Evolutionary conservation across 2,888 invertebrate genomes (phyloP).

Genomic region (Mystacides longicornis): DNA sequence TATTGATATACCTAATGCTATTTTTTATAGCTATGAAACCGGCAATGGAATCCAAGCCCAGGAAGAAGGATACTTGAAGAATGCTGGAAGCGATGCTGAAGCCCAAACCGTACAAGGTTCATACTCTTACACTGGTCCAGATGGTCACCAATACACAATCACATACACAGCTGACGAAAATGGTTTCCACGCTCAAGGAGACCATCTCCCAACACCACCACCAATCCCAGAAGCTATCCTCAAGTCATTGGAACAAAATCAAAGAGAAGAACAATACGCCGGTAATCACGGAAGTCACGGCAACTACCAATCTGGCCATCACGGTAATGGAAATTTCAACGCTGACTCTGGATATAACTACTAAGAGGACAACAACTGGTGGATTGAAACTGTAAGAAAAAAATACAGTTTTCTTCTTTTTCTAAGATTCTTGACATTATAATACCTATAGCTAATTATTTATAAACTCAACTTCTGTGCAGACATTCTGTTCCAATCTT

Average conservation of each 20-base stretch:
- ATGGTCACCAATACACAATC: constrained; percentile 48
- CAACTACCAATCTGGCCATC: not conserved
- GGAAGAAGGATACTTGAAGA: constrained; percentile 30
- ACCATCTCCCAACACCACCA: constrained; percentile 52
- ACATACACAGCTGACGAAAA: constrained; percentile 52
- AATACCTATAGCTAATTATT: too few species aligned
- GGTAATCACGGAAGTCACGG: constrained; percentile 7
- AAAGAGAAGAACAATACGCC: constrained; percentile 16
- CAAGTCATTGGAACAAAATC: constrained; percentile 38
- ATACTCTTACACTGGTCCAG: constrained; percentile 52
- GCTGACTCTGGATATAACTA: constrained; percentile 16
- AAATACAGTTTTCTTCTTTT: too few species aligned
- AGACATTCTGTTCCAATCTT: too few species aligned
- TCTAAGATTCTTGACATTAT: too few species aligned
- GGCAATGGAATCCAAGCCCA: constrained; percentile 57
- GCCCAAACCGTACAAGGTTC: constrained; percentile 41
- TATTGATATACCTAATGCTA: not conserved
- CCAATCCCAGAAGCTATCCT: constrained; percentile 53
- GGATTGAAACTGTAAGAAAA: too few species aligned
- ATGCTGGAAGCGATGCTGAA: constrained; percentile 29
- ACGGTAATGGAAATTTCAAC: constrained; percentile 9
- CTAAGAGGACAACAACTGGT: too few species aligned
- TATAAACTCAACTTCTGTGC: too few species aligned
- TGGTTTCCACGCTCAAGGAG: constrained; percentile 49
- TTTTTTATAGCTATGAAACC: constrained; percentile 49